These are phyloP conservation scores for Vulpes vulpes DNA, from an alignment of 2,113 vertebrate genomes.

Conservation along the genomic window DNA sequence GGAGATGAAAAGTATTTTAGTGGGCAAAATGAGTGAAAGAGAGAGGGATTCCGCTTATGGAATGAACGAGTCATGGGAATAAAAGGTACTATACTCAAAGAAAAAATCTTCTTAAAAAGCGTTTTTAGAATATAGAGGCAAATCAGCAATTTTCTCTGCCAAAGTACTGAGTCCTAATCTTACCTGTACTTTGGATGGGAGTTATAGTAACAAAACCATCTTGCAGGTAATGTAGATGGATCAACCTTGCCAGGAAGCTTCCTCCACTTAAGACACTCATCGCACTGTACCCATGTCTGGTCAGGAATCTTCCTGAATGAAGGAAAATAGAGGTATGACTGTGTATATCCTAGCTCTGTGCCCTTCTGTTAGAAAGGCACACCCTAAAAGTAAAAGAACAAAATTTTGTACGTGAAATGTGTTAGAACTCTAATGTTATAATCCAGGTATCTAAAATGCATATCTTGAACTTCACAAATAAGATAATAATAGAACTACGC, in stretches of 20 bases:
- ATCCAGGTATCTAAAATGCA: background rate
- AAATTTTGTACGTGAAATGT: conserved; percentile 23
- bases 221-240: conserved; percentile 83
- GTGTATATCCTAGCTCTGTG: background rate
- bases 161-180: conserved; percentile 16
- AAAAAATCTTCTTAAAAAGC: background rate
- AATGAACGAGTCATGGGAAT: background rate
- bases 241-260: conserved; percentile 85
- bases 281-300: conserved; percentile 89
- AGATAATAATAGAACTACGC: conserved; percentile 29
- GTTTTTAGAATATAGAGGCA: conserved; percentile 46
- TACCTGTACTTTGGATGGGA: conserved; percentile 88
- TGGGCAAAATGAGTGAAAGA: background rate
- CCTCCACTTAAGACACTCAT: conserved; percentile 92
- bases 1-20: background rate
- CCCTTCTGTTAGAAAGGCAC: conserved; percentile 25
- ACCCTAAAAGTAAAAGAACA: conserved; percentile 11
- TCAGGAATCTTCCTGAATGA: conserved; percentile 78
- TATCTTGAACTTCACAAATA: conserved; percentile 42
- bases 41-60: background rate
- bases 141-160: background rate
- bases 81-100: background rate
- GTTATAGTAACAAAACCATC: conserved; percentile 90
- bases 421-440: background rate
- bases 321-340: conserved; percentile 33